Base-by-base conservation (phyloP, 2,888 invertebrate species). In the Philhelius pedissequus region DNA sequence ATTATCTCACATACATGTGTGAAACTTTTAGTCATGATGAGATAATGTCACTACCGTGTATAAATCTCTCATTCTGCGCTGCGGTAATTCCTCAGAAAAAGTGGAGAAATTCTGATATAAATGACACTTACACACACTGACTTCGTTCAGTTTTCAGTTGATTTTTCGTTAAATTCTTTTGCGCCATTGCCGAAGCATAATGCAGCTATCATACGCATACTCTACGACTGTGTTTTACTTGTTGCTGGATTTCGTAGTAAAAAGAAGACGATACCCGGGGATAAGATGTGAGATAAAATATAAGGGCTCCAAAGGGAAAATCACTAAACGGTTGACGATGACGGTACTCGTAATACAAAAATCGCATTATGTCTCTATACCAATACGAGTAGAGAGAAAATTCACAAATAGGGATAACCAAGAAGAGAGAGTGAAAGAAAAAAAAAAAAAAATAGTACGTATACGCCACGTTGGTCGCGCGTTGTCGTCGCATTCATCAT, bases 121-220 rank as follows among this genome's bases (percentile, higher is more conserved):
- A 48, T 48, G 22, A 50, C 9, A 56, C 40, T 27, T n/a, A n/a
- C n/a, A 52, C 22, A 2, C 30, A 20, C n/a, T 38, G 9, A 18
- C 76, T 56, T 84, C 84, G 84, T 80, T 68, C 56, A 80, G 76
- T 78, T 70, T 30, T 71, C 13, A 11, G 3, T 15, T 32, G 48
- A 13, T 62, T 60, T 25, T 60, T 84, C 75, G 84, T 76, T 84
- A 32, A 66, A 71, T 75, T 80, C 45, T 80, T 80, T 84, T 84
- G 84, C 84, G 84, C 84, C 80, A 80, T 84, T 80, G 75, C 84
- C 54, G 62, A 80, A 84, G 84, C 84, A 84, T 84, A 84, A 84
- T 84, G 80, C 84, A 84, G 84, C 80, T 80, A 80, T 76, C 80
- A 66, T 84, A 84, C 84, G 84, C 84, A 84, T 76, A 76, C 84